Conservation (phyloP, 2,113 vertebrate species). For the Tachuris rubrigastra region DNA sequence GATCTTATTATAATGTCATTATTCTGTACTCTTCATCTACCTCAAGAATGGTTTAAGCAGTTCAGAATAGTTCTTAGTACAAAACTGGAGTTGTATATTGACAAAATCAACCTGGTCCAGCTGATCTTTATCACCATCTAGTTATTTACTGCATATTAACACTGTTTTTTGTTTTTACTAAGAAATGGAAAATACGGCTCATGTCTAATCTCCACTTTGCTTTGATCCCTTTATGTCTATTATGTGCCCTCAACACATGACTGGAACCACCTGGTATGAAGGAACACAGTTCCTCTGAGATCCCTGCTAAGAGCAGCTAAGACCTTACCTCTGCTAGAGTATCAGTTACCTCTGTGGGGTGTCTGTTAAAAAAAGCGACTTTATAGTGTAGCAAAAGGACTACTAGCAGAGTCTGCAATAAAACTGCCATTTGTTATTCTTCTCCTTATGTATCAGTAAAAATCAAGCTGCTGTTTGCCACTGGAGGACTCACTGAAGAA, state of each 20-base stretch:
- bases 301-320: background rate
- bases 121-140: background rate
- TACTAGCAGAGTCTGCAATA: background rate
- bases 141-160: background rate
- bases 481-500: background rate
- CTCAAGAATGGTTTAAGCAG: background rate
- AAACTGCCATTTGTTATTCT: background rate
- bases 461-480: background rate
- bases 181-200: background rate
- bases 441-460: background rate
- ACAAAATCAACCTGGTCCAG: background rate
- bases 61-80: background rate
- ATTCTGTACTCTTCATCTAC: background rate
- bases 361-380: background rate
- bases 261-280: background rate
- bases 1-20: conserved; percentile 41
- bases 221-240: background rate
- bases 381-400: background rate
- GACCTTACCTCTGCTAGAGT: too few species aligned
- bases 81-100: background rate
- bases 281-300: background rate
- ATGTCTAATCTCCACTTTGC: background rate
- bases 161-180: background rate
- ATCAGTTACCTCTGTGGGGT: background rate
- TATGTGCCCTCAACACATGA: background rate